phyloP scores from a whole-genome alignment of 2,113 vertebrate genomes.

The Nicator chloris region DNA sequence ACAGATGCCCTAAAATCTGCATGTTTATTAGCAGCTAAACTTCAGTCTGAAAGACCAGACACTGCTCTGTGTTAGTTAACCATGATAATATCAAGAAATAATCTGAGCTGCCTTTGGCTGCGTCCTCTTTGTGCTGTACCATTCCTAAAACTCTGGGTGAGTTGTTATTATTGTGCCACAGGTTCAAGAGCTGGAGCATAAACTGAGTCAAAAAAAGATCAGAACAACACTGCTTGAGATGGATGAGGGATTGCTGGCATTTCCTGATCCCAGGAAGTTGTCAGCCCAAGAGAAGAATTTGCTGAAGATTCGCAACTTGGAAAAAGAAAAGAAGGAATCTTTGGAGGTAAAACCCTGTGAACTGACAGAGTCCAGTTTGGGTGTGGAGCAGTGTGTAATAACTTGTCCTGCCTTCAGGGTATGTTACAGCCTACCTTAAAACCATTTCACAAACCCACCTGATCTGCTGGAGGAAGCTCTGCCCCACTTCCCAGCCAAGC shows the following conservation, averaged over 20 bases:
- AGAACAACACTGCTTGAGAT: conserved; percentile 24
- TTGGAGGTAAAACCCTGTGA: conserved; percentile 75
- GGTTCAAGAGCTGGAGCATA: conserved; percentile 89
- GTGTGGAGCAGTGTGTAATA: neutral
- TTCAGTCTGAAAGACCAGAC: neutral
- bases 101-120: neutral
- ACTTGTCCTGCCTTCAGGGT: neutral
- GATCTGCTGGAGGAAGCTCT: neutral
- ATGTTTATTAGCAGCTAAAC: neutral
- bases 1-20: neutral
- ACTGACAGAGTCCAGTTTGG: neutral
- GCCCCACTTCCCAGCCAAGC: neutral
- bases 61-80: neutral
- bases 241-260: conserved; percentile 60
- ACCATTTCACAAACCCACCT: neutral
- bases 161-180: conserved; percentile 17
- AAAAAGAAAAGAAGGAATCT: conserved; percentile 84
- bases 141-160: neutral
- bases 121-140: neutral
- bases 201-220: conserved; percentile 70
- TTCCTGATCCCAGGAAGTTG: conserved; percentile 61
- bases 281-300: conserved; percentile 80
- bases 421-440: neutral
- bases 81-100: neutral
- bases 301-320: conserved; percentile 79